Conservation (phyloP, 2,797 vertebrate species). For the Taenioides sp. region DNA sequence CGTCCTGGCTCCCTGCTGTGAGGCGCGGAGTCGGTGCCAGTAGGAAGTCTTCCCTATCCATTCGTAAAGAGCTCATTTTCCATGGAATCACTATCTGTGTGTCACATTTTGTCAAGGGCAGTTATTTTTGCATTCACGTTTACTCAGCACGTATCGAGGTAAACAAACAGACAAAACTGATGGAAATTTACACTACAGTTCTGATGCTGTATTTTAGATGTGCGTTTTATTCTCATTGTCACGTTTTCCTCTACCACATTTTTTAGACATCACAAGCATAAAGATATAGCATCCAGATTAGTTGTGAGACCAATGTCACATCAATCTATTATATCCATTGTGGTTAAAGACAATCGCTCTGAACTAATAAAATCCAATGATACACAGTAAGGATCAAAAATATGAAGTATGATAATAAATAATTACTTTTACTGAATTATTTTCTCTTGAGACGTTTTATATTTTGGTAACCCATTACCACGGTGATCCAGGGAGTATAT, state of each 20-base stretch:
- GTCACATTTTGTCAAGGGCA: slow-evolving; percentile 16
- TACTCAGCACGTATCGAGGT: slow-evolving; percentile 8
- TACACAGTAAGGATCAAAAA: neutral
- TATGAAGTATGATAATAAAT: neutral
- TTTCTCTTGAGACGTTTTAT: neutral
- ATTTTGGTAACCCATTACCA: neutral
- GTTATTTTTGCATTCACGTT: slow-evolving; percentile 10
- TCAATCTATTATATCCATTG: neutral
- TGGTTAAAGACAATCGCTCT: neutral
- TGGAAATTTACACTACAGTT: slow-evolving; percentile 6
- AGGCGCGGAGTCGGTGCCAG: slow-evolving; percentile 16
- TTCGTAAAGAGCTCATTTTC: slow-evolving; percentile 21
- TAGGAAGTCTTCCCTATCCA: slow-evolving; percentile 14
- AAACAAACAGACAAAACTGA: slow-evolving; percentile 7
- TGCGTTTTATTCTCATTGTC: neutral
- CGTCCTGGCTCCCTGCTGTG: slow-evolving; percentile 23
- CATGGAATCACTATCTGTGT: slow-evolving; percentile 13
- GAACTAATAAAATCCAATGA: neutral
- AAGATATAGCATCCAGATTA: neutral
- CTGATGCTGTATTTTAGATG: neutral
- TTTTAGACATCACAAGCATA: neutral
- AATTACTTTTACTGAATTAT: neutral
- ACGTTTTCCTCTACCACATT: neutral
- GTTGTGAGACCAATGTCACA: neutral
- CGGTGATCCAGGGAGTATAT: neutral